Evolutionary conservation across 1,140 invertebrate species (phyloP), one percentile per base, ranked within the genome.

Genomic region (Drosophila nebulosa): DNA sequence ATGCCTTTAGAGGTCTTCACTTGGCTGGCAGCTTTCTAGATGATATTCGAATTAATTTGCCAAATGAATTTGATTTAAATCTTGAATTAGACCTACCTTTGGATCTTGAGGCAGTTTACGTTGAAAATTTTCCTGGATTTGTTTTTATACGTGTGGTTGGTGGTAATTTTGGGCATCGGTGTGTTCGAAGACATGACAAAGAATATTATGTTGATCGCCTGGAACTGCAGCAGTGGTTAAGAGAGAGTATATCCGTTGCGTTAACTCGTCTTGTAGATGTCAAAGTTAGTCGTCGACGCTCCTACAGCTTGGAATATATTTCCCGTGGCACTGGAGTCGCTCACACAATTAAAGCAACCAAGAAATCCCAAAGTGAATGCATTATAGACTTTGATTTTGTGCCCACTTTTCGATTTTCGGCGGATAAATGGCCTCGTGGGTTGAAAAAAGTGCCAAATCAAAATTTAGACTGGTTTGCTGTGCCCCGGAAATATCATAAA

Each of bases 381-480:
- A 36, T 52, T 10, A 81, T 83, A 9, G 56, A 26, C 1, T 83
- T 83, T 52, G 78, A 81, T 53, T 83, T 81, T 64, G 78, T 81
- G 53, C 78, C 74, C 6, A 71, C 69, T 1, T 75, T 83, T 36
- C 51, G 57, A 21, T 83, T 83, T n/a, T 1, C 12, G 0, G 53
- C 51, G 1, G 0, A 12, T 2, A 9, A 81, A 12, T 81, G 70
- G 70, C 78, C 74, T 0, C 1, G 0, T 5, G 18, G 21, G 6
- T 16, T 78, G 14, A 9, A 7, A 0, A 52, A 24, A 30, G 10
- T 21, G 5, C 22, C 3, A 0, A 27, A 64, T 26, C 7, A 26
- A 10, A 42, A 53, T n/a, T 35, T 32, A 12, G 57, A 6, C n/a
- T 81, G 78, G 79, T 72, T 69, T 9, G 79, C 74, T 3, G 64